Conservation (phyloP, 2,797 vertebrate species). For the Amblyraja radiata region DNA sequence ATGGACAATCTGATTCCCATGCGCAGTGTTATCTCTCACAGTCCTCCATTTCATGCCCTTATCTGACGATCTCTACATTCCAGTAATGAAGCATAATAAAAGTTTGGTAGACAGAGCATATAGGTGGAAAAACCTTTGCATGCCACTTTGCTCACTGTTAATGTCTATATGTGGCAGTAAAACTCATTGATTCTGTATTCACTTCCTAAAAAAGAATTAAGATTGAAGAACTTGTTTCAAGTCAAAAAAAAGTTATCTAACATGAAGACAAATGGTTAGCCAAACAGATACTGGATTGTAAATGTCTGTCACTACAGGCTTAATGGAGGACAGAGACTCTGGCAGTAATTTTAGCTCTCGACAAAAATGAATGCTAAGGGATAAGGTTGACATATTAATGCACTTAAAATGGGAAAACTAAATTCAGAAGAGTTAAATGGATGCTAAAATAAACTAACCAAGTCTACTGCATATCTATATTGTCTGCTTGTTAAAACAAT, state of each 20-base stretch:
- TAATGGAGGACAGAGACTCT: slow-evolving; percentile 22
- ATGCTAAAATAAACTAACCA: slow-evolving; percentile 24
- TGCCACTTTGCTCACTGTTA: slow-evolving; percentile 12
- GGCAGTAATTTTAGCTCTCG: slow-evolving; percentile 24
- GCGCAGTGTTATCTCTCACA: slow-evolving; percentile 54
- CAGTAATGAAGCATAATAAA: slow-evolving; percentile 40
- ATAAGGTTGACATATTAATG: slow-evolving; percentile 35
- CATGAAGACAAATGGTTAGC: slow-evolving; percentile 24
- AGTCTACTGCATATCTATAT: slow-evolving; percentile 16
- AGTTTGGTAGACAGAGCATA: slow-evolving; percentile 3
- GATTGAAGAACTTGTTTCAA: slow-evolving; percentile 17
- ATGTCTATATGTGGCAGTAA: background rate
- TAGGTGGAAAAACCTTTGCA: slow-evolving; percentile 1
- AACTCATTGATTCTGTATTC: background rate
- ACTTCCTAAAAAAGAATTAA: slow-evolving; percentile 37
- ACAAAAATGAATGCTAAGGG: slow-evolving; percentile 24
- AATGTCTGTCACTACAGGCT: slow-evolving; percentile 13
- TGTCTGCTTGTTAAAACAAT: slow-evolving; percentile 1
- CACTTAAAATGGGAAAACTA: slow-evolving; percentile 25
- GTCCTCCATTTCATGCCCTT: slow-evolving; percentile 46
- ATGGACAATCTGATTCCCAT: slow-evolving; percentile 56
- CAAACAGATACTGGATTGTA: slow-evolving; percentile 27
- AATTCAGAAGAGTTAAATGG: slow-evolving; percentile 33
- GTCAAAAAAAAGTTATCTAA: slow-evolving; percentile 26
- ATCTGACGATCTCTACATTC: slow-evolving; percentile 56